Percentiles rank a stretch among this genome's conserved stretches.
Evolutionary conservation across 1,140 invertebrate genomes (phyloP).

Genomic region (Trachelipus rathkii): DNA sequence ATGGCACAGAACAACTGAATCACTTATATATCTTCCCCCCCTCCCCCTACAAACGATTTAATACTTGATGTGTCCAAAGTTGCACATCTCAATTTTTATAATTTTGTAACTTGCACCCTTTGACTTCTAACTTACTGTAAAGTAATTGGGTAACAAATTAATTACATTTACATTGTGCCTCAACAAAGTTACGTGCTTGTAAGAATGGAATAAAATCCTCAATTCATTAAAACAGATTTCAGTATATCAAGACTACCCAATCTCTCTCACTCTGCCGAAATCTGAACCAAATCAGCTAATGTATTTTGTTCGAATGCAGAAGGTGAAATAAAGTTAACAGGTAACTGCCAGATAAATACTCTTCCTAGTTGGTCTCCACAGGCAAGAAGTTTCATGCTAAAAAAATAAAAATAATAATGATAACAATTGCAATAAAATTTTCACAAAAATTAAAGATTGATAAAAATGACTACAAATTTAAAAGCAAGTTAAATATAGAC

Average conservation of each 20-base stretch:
- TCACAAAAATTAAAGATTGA: background rate
- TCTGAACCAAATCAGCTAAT: background rate
- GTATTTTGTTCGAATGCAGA: background rate
- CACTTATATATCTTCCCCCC: too few species aligned
- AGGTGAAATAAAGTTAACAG: constrained; percentile 35
- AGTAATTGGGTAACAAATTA: too few species aligned
- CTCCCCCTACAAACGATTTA: too few species aligned
- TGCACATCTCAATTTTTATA: too few species aligned
- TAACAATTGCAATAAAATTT: background rate
- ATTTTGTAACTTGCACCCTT: too few species aligned
- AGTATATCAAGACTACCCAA: background rate
- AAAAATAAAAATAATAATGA: background rate
- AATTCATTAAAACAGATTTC: too few species aligned
- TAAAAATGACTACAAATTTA: background rate
- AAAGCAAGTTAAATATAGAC: background rate
- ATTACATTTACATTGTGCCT: too few species aligned
- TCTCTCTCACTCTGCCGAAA: background rate
- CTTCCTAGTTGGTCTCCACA: constrained; percentile 37
- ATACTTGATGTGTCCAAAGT: too few species aligned
- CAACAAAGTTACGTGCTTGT: too few species aligned
- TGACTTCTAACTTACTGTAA: too few species aligned
- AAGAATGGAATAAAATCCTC: too few species aligned
- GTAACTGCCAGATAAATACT: constrained; percentile 37
- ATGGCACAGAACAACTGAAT: too few species aligned
- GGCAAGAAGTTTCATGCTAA: constrained; percentile 28